A percentile compares a stretch with the other conserved stretches of the same genome.
Conservation (phyloP, 2,888 invertebrate genomes). For the Monoplex corrugatus region DNA sequence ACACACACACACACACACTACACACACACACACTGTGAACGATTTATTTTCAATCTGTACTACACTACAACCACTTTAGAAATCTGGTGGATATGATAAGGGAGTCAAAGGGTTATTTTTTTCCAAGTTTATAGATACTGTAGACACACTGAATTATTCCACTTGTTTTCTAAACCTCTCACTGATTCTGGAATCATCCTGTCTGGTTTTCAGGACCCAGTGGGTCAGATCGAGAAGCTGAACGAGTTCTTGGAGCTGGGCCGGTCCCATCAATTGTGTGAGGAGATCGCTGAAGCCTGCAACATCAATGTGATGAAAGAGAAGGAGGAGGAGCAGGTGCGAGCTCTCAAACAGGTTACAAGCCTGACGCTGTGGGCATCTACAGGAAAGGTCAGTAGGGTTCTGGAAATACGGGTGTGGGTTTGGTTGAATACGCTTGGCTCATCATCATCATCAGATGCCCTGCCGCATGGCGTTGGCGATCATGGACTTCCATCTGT, state of each 20-base stretch:
- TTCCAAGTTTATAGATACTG: no score
- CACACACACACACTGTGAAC: no score
- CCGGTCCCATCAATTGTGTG: constrained; percentile 35
- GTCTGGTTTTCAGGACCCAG: constrained; percentile 26
- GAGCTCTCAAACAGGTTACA: constrained; percentile 38
- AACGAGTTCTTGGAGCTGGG: constrained; percentile 43
- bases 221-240: constrained; percentile 48
- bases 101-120: no score
- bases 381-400: constrained; percentile 39
- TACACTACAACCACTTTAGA: no score
- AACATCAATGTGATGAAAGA: constrained; percentile 38
- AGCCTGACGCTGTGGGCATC: constrained; percentile 37
- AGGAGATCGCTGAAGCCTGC: constrained; percentile 41
- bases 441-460: background rate
- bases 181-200: no score
- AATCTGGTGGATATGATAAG: no score
- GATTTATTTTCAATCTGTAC: no score
- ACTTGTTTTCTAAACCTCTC: no score
- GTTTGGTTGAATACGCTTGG: background rate
- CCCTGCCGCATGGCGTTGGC: background rate
- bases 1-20: background rate
- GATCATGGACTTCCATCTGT: no score
- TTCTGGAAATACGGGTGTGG: background rate
- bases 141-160: no score
- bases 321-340: constrained; percentile 48